Conservation (phyloP, 1,140 invertebrate genomes). For the Sipha flava region DNA sequence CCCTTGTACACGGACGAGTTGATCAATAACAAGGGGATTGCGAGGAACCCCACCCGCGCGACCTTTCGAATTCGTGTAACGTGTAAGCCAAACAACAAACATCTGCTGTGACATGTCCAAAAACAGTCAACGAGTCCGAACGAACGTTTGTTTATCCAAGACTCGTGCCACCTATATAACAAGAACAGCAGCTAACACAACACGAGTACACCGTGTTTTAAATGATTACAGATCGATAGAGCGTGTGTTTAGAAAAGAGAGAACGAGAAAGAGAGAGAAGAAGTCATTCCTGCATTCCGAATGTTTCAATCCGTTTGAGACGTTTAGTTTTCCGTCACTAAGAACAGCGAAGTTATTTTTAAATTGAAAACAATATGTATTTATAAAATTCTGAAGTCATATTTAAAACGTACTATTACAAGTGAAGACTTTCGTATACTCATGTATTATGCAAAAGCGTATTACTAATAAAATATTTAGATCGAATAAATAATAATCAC, state of each 20-base stretch:
- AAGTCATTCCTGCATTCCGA: not conserved
- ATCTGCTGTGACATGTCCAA: constrained; percentile 21
- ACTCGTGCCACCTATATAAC: constrained; percentile 3
- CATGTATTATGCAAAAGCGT: too few species aligned
- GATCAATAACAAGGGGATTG: constrained; percentile 8
- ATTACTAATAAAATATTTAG: too few species aligned
- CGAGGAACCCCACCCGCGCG: not conserved
- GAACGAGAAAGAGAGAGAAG: not conserved
- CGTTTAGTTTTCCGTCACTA: too few species aligned
- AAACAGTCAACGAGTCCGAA: not conserved
- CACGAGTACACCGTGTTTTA: not conserved
- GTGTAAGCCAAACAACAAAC: constrained; percentile 16
- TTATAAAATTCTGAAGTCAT: too few species aligned
- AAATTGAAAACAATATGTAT: too few species aligned
- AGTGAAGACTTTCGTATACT: too few species aligned
- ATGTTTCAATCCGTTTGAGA: not conserved
- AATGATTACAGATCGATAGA: too few species aligned
- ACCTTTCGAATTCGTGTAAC: not conserved
- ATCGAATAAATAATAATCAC: too few species aligned
- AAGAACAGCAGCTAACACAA: constrained; percentile 24
- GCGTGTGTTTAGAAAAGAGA: too few species aligned
- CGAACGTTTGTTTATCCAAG: constrained; percentile 1
- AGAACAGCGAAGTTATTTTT: too few species aligned
- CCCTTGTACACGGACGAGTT: not conserved
- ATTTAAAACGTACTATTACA: too few species aligned